These are phyloP conservation scores for Sebastes goodei DNA, from an alignment of 2,797 vertebrate species.

Conservation along the genomic window DNA sequence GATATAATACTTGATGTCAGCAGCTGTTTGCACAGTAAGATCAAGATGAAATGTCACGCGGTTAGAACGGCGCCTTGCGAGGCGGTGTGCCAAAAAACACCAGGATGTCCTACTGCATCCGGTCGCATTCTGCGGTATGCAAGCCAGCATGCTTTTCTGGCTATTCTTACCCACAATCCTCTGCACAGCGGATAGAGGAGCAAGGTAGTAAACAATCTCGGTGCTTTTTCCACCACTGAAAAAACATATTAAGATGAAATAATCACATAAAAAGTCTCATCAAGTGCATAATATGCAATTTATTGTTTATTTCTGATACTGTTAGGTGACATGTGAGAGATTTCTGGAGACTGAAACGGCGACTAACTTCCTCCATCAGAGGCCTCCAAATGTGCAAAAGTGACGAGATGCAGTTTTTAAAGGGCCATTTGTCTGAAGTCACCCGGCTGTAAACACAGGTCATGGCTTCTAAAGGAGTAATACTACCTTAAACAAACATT, in stretches of 20 bases:
- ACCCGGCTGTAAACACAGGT: slow-evolving; percentile 56
- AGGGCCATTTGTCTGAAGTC: slow-evolving; percentile 74
- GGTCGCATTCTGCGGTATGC: no score
- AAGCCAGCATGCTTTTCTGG: no score
- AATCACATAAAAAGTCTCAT: not conserved
- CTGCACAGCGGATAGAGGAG: no score
- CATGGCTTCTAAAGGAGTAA: slow-evolving; percentile 59
- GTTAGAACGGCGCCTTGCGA: no score
- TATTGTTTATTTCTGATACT: slow-evolving; percentile 64
- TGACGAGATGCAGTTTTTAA: slow-evolving; percentile 75
- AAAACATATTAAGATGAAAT: not conserved
- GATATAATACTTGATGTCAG: no score
- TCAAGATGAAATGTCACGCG: no score
- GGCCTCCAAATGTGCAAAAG: slow-evolving; percentile 74
- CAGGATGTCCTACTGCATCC: no score
- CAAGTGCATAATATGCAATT: slow-evolving; percentile 47
- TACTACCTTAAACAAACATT: slow-evolving; percentile 48
- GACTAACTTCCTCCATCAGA: slow-evolving; percentile 52
- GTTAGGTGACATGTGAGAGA: slow-evolving; percentile 56
- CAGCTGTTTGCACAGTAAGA: no score
- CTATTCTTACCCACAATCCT: no score
- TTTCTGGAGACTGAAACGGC: slow-evolving; percentile 51
- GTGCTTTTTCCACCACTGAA: not conserved
- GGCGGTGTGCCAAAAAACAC: no score
- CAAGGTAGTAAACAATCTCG: not conserved